These are phyloP conservation scores for Aulostomus chinensis DNA, from an alignment of 2,797 vertebrate genomes.

Conservation along the genomic window DNA sequence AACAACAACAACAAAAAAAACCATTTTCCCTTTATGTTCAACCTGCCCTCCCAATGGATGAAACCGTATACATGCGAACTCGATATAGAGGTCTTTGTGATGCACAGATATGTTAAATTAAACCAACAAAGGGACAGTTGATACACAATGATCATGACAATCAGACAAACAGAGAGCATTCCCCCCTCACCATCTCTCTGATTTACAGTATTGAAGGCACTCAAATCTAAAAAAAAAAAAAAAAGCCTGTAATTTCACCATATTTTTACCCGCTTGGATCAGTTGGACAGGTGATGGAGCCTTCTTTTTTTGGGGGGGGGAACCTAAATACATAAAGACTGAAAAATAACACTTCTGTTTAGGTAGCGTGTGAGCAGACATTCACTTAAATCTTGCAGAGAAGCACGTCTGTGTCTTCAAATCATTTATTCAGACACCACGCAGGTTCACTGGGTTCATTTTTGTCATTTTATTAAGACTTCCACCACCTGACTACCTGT, in stretches of 20 bases:
- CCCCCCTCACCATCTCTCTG: slow-evolving; percentile 27
- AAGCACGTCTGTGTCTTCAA: slow-evolving; percentile 1
- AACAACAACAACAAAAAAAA: slow-evolving; percentile 7
- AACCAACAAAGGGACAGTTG: slow-evolving; percentile 53
- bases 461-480: neutral
- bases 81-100: slow-evolving; percentile 49
- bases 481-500: slow-evolving; percentile 37
- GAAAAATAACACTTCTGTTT: slow-evolving; percentile 10
- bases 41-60: slow-evolving; percentile 43
- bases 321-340: too few species aligned
- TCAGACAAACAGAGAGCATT: slow-evolving; percentile 44
- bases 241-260: slow-evolving; percentile 6
- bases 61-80: slow-evolving; percentile 51
- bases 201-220: slow-evolving; percentile 24
- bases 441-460: slow-evolving; percentile 20
- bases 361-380: slow-evolving; percentile 3
- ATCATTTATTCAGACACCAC: slow-evolving; percentile 24
- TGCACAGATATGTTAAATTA: slow-evolving; percentile 70
- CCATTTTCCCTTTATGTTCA: slow-evolving; percentile 20
- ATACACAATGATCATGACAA: slow-evolving; percentile 42
- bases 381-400: slow-evolving; percentile 12
- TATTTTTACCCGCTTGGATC: slow-evolving; percentile 6
- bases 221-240: slow-evolving; percentile 21
- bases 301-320: too few species aligned
- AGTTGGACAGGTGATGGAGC: slow-evolving; percentile 1